Percentiles rank a stretch among this genome's conserved stretches.
phyloP scores from a whole-genome alignment of 2,113 vertebrate genomes.

The Isichthys henryi region DNA sequence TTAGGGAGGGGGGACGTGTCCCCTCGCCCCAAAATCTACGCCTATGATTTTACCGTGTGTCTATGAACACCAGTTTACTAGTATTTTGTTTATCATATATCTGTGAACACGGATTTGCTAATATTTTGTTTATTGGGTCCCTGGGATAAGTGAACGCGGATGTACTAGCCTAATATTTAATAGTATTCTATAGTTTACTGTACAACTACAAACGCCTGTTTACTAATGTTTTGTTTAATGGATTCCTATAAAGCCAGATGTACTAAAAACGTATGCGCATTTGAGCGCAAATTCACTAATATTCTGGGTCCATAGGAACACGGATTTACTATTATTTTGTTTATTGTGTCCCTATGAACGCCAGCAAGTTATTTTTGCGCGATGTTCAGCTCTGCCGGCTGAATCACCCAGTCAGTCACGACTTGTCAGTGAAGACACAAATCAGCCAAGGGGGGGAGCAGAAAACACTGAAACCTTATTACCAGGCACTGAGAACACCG shows the following conservation, averaged over 20 bases:
- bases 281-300: not conserved
- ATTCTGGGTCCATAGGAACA: not conserved
- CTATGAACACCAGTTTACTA: not conserved
- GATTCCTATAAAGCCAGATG: not conserved
- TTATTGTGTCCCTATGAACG: not conserved
- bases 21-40: too few relatives aligned
- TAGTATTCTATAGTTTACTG: not conserved
- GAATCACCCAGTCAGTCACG: conserved; percentile 14
- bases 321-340: not conserved
- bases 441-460: conserved; percentile 23
- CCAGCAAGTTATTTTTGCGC: not conserved
- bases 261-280: not conserved
- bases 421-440: conserved; percentile 16
- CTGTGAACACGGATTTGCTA: not conserved
- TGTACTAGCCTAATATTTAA: not conserved
- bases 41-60: not conserved
- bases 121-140: not conserved
- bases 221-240: not conserved
- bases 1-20: too few relatives aligned
- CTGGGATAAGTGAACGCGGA: not conserved
- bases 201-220: not conserved
- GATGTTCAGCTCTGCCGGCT: not conserved
- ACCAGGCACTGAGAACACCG: conserved; percentile 39
- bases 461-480: conserved; percentile 36
- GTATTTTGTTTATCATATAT: not conserved